Conservation (phyloP, 2,113 vertebrate species). For the Corydoras maculifer region DNA sequence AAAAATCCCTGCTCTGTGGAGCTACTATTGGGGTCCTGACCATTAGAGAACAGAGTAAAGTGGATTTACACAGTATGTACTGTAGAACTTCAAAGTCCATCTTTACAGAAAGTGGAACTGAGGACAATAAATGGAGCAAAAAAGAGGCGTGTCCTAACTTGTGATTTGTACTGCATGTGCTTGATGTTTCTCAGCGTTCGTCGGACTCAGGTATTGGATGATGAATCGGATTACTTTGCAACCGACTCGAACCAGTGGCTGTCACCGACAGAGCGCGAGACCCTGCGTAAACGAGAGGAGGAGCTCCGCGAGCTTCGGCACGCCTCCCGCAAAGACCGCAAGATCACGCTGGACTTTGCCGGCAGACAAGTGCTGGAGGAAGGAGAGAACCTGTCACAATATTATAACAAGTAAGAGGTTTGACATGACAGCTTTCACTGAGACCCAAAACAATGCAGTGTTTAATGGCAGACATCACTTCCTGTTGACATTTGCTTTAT, state of each 20-base stretch:
- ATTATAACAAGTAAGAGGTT: slow-evolving; percentile 78
- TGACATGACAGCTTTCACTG: slow-evolving; percentile 3
- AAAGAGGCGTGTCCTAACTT: no score
- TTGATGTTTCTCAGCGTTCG: slow-evolving; percentile 66
- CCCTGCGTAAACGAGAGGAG: slow-evolving; percentile 75
- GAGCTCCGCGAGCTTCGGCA: slow-evolving; percentile 85
- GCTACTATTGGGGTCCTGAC: no score
- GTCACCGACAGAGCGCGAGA: slow-evolving; percentile 77
- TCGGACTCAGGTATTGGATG: slow-evolving; percentile 92
- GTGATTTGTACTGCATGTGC: neutral
- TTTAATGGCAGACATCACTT: no score
- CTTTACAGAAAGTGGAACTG: no score
- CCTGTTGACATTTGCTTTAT: no score
- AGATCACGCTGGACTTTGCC: slow-evolving; percentile 90
- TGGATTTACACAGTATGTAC: no score
- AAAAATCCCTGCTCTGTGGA: no score
- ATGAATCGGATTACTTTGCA: slow-evolving; percentile 93
- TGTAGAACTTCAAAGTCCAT: no score
- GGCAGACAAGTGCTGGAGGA: slow-evolving; percentile 85
- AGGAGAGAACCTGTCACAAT: slow-evolving; percentile 67
- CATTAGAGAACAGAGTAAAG: no score
- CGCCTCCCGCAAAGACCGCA: slow-evolving; percentile 75
- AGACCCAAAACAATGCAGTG: no score
- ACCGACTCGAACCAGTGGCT: slow-evolving; percentile 94
- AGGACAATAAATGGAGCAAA: no score